Evolutionary conservation across 2,797 vertebrate species (phyloP), one percentile per base, ranked within the genome.

Genomic region (Falco novaeseelandiae): DNA sequence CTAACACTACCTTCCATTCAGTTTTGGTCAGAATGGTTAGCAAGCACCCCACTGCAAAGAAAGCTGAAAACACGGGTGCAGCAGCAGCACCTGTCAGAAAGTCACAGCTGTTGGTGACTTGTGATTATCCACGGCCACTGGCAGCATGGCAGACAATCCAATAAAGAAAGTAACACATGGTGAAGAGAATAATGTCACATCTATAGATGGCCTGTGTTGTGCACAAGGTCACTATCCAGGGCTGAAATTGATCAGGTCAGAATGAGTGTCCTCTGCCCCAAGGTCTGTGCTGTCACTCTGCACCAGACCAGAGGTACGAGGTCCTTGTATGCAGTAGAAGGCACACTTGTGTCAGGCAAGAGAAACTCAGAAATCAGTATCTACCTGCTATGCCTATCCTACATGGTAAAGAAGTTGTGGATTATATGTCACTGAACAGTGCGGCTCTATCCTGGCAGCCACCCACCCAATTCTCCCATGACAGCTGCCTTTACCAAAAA

Each of bases 131-230:
- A 9, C 5, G 9, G 69, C 69, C 19, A 20, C 67, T 66, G 44
- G 18, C 36, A 73, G 15, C 27, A 23, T 20, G 8, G 38, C 59
- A 51, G 58, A 49, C 32, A 42, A 72, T 23, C 21, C 44, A 36
- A 38, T 9, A 27, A 22, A 73, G 32, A 73, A 58, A 7, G 44
- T 36, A 58, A 81, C 42, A 30, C 27, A 13, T 4, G 15, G 26
- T 27, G 3, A 65, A 80, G 12, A 65, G 30, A 57, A 42, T 36
- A 65, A 80, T 0, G 0, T 18, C 77, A 32, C 44, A 44, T 23
- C 12, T 22, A 32, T 22, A 6, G 25, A 38, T 3, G 3, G 48
- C 40, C 49, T 0, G 0, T 25, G 27, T 32, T 42, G 14, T 36
- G 27, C 36, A 49, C 34, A 72, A 57, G 26, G 32, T 34, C 25